Evolutionary conservation across 2,113 vertebrate species (phyloP).

Genomic region (Asarcornis scutulata): DNA sequence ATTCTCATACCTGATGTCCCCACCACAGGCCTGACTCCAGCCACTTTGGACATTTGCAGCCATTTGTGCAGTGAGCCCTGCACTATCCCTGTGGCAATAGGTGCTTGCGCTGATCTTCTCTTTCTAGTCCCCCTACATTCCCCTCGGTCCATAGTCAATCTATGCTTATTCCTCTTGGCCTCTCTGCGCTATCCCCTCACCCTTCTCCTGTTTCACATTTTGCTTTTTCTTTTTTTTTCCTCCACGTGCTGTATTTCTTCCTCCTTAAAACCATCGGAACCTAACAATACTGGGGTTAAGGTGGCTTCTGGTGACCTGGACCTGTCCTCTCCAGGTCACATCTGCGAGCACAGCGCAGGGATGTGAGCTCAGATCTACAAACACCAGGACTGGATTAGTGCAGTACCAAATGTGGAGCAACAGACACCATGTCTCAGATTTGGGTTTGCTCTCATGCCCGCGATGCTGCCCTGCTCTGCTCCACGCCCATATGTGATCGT

Average conservation of each 20-base stretch:
- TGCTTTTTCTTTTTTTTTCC: neutral
- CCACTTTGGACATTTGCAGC: neutral
- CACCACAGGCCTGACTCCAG: neutral
- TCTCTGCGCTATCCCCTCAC: neutral
- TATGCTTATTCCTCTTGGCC: neutral
- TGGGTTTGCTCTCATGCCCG: neutral
- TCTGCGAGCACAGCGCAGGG: neutral
- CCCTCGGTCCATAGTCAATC: neutral
- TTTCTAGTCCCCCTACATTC: neutral
- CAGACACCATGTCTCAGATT: neutral
- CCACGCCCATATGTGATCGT: neutral
- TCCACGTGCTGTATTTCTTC: neutral
- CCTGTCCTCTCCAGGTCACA: neutral
- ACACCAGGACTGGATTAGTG: neutral
- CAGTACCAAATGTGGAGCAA: neutral
- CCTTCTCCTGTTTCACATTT: neutral
- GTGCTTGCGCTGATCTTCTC: neutral
- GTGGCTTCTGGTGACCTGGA: neutral
- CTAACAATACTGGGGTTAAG: neutral
- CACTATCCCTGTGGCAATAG: fast-evolving
- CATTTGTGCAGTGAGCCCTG: neutral
- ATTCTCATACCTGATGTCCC: neutral
- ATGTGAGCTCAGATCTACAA: neutral
- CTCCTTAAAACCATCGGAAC: neutral
- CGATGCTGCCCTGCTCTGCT: neutral